Conservation (phyloP, 2,797 vertebrate genomes). For the Fratercula arctica region DNA sequence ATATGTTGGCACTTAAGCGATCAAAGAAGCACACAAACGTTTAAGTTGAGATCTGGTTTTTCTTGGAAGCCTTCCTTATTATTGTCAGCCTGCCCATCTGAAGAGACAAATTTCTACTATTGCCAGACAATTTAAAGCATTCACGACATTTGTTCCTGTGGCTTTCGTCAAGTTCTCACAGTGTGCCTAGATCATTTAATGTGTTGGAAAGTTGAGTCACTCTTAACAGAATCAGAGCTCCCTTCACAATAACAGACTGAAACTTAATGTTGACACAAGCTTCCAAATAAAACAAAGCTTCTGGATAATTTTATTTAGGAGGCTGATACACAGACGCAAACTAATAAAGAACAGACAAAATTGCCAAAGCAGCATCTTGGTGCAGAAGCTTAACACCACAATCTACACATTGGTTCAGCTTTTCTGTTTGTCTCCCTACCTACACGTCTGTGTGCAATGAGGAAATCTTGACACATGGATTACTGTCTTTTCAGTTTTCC, state of each 20-base stretch:
- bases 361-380: neutral
- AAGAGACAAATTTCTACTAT: neutral
- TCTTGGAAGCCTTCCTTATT: neutral
- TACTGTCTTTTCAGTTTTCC: neutral
- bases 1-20: neutral
- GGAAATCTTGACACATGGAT: neutral
- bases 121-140: neutral
- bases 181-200: neutral
- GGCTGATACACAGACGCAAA: neutral
- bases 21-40: neutral
- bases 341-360: neutral
- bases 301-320: neutral
- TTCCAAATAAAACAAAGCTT: neutral
- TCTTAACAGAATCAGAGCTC: neutral
- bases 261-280: neutral
- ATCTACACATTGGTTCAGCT: neutral
- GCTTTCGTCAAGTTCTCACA: neutral
- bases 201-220: neutral
- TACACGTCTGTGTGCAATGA: neutral
- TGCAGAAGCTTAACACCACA: neutral
- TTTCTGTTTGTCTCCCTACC: neutral
- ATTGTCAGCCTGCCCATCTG: neutral
- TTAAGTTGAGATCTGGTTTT: neutral
- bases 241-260: neutral
- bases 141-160: neutral